Evolutionary conservation across 1,140 invertebrate genomes (phyloP).

Genomic region (Prorops nasuta): DNA sequence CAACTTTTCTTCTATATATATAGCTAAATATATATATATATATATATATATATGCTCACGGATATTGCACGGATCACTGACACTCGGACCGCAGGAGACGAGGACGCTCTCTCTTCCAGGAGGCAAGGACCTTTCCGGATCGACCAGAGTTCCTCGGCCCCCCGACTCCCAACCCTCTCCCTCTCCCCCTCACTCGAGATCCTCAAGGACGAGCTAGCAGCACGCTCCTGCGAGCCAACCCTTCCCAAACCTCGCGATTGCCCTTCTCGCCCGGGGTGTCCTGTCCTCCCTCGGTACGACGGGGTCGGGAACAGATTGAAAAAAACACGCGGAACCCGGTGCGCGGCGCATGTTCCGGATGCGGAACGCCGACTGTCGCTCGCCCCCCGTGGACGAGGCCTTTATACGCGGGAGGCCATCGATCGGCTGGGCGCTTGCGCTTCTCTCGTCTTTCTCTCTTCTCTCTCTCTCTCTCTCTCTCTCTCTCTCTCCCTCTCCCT

Average conservation of each 20-base stretch:
- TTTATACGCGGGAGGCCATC: conserved; percentile 51
- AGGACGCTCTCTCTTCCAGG: no score
- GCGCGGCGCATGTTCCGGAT: conserved; percentile 40
- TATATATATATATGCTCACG: no score
- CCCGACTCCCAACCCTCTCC: background rate
- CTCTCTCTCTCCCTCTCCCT: conserved; percentile 2
- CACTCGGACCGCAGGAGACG: no score
- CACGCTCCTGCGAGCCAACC: background rate
- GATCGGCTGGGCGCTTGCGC: conserved; percentile 53
- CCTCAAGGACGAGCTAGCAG: background rate
- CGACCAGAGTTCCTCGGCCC: no score
- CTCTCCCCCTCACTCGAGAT: background rate
- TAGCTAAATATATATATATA: no score
- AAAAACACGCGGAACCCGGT: conserved; percentile 15
- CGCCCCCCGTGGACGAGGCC: conserved; percentile 45
- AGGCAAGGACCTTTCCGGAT: no score
- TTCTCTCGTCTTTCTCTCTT: conserved; percentile 26
- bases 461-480: conserved; percentile 8
- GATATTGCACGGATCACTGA: no score
- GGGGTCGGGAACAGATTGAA: background rate
- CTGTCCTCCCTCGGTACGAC: background rate
- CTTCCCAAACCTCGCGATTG: background rate
- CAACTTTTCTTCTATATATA: no score
- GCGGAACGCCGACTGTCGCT: conserved; percentile 48
- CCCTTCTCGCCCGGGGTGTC: background rate